A percentile compares a stretch with the other conserved stretches of the same genome.
Conservation (phyloP, 2,797 vertebrate species). For the Sebastes vulpes region DNA sequence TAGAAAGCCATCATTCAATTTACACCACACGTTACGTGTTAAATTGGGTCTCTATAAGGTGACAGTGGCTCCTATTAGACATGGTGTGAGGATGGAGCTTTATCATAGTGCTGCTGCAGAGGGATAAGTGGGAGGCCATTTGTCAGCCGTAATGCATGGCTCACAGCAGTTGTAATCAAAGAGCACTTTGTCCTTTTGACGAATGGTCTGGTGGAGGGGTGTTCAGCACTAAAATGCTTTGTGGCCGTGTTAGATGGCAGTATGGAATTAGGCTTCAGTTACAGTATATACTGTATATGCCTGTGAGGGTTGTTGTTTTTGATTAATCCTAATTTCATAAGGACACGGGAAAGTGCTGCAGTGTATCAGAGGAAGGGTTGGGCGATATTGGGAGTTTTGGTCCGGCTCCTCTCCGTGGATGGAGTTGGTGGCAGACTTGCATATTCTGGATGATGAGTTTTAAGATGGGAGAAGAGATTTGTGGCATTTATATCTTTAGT, state of each 20-base stretch:
- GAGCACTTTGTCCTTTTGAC: constrained; percentile 79
- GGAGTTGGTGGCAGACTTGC: no score
- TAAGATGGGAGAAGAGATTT: no score
- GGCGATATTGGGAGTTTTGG: no score
- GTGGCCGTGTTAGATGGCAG: constrained; percentile 17
- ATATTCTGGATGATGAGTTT: no score
- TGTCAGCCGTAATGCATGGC: constrained; percentile 71
- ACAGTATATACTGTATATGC: not conserved
- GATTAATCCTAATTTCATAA: not conserved
- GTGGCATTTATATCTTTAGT: no score
- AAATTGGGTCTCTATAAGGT: constrained; percentile 55
- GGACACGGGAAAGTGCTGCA: not conserved
- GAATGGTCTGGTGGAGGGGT: constrained; percentile 50
- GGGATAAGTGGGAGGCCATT: constrained; percentile 74
- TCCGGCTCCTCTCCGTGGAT: rapidly evolving
- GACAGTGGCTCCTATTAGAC: constrained; percentile 58
- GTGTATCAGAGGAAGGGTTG: not conserved
- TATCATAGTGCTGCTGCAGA: constrained; percentile 51
- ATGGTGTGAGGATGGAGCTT: constrained; percentile 55
- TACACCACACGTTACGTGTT: constrained; percentile 22
- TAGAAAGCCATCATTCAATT: constrained; percentile 43
- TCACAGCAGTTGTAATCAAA: constrained; percentile 79
- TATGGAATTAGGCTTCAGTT: constrained; percentile 20
- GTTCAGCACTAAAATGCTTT: constrained; percentile 35
- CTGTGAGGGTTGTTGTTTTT: not conserved